Percentiles rank a stretch among this genome's conserved stretches.
These are phyloP conservation scores for Taxidea taxus DNA, from an alignment of 2,113 vertebrate species.

Conservation along the genomic window DNA sequence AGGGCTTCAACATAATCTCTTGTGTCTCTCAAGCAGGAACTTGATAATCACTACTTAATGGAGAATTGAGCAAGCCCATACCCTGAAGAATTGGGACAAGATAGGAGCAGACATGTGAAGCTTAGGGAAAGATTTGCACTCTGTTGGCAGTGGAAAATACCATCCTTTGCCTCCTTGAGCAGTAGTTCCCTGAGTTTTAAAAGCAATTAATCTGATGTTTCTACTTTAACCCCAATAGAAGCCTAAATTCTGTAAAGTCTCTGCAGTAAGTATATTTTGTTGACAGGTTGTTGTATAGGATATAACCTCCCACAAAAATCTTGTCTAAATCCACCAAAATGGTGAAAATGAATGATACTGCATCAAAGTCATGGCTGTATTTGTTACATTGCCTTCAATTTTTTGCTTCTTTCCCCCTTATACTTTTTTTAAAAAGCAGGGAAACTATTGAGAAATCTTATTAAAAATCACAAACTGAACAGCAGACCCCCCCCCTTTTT, in stretches of 20 bases:
- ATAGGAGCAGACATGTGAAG: not conserved
- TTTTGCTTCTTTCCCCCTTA: constrained; percentile 62
- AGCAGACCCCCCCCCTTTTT: constrained; percentile 59
- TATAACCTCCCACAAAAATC: constrained; percentile 65
- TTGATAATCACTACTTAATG: not conserved
- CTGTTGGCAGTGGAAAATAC: constrained; percentile 18
- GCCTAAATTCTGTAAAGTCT: constrained; percentile 46
- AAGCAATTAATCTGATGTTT: constrained; percentile 56
- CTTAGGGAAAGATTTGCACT: not conserved
- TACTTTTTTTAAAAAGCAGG: constrained; percentile 59
- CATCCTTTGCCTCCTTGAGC: constrained; percentile 1
- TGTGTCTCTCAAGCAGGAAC: not conserved
- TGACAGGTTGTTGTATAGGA: constrained; percentile 52
- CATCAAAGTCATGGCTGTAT: constrained; percentile 68
- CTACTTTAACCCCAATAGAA: constrained; percentile 54
- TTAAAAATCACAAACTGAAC: constrained; percentile 79
- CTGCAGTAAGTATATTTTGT: constrained; percentile 67
- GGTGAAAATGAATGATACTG: constrained; percentile 62
- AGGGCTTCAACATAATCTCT: not conserved
- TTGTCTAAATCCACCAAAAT: constrained; percentile 52
- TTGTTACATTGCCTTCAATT: constrained; percentile 67
- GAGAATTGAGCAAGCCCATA: not conserved
- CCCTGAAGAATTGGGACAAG: not conserved
- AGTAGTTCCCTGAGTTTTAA: constrained; percentile 56
- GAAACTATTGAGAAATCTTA: constrained; percentile 78